A percentile compares a stretch with the other conserved stretches of the same genome.
Evolutionary conservation across 2,113 vertebrate species (phyloP).

Genomic region (Neodontobutis hainanensis): DNA sequence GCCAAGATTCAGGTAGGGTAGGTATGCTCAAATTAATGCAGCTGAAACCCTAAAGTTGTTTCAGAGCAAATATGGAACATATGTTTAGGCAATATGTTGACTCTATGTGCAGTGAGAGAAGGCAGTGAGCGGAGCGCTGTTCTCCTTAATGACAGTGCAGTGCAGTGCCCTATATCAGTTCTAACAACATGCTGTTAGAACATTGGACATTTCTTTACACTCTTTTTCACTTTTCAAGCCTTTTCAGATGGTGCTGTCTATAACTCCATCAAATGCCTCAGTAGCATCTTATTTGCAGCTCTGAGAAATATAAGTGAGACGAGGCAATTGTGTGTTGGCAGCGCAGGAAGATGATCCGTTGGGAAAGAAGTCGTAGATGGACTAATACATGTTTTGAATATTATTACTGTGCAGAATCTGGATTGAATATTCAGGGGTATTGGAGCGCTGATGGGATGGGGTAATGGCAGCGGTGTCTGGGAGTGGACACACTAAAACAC

Average conservation of each 20-base stretch:
- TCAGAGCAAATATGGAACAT: too few species aligned
- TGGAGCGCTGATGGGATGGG: constrained; percentile 58
- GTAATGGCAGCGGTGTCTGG: constrained; percentile 50
- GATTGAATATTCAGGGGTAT: constrained; percentile 62
- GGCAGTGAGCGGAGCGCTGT: too few species aligned
- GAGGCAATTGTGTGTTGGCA: constrained; percentile 15
- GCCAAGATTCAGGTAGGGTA: too few species aligned
- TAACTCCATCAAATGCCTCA: constrained; percentile 63
- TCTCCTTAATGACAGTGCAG: too few species aligned
- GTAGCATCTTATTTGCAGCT: constrained; percentile 52
- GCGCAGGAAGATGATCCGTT: constrained; percentile 38
- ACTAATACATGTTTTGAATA: constrained; percentile 74
- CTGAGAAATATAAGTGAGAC: constrained; percentile 30
- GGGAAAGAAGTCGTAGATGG: constrained; percentile 64
- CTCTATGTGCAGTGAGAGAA: too few species aligned
- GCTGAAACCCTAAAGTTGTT: too few species aligned
- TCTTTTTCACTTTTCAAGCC: not conserved
- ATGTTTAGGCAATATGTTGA: too few species aligned
- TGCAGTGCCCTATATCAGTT: too few species aligned
- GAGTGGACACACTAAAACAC: constrained; percentile 40
- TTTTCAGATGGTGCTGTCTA: constrained; percentile 38
- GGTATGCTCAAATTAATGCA: too few species aligned
- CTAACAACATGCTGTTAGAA: too few species aligned
- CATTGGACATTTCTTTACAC: too few species aligned
- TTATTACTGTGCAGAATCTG: constrained; percentile 61